Conservation (phyloP, 2,113 vertebrate genomes). For the Chrysochloris asiatica region DNA sequence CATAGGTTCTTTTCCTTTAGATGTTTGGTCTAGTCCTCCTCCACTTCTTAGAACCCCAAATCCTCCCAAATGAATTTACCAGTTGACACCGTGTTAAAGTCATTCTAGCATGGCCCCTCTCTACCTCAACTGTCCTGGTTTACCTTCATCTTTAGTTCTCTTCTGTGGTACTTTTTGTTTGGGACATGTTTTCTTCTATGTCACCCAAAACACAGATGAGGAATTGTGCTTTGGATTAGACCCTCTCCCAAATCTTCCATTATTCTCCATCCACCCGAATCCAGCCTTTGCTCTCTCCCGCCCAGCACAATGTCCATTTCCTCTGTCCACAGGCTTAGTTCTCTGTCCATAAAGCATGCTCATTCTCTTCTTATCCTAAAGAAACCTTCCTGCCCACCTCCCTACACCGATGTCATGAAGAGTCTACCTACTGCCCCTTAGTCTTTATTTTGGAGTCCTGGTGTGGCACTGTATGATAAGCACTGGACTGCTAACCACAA, state of each 20-base stretch:
- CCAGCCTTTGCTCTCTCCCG: neutral
- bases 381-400: neutral
- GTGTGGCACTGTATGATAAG: too few species aligned
- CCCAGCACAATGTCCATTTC: neutral
- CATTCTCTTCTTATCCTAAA: neutral
- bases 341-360: neutral
- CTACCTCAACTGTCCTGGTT: neutral
- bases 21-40: neutral
- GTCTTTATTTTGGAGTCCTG: too few species aligned
- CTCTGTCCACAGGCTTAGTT: neutral
- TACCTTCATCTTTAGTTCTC: neutral
- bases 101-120: neutral
- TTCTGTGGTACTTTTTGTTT: neutral
- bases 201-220: neutral
- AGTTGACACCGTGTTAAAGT: neutral
- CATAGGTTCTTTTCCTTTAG: neutral
- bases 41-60: neutral
- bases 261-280: neutral
- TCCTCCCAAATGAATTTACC: neutral
- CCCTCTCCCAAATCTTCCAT: neutral
- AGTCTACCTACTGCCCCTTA: too few species aligned
- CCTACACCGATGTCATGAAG: neutral
- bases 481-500: too few species aligned
- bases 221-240: neutral
- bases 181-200: neutral